Evolutionary conservation across 2,888 invertebrate genomes (phyloP), one percentile per base, ranked within the genome.

Genomic region (Linyphia triangularis): DNA sequence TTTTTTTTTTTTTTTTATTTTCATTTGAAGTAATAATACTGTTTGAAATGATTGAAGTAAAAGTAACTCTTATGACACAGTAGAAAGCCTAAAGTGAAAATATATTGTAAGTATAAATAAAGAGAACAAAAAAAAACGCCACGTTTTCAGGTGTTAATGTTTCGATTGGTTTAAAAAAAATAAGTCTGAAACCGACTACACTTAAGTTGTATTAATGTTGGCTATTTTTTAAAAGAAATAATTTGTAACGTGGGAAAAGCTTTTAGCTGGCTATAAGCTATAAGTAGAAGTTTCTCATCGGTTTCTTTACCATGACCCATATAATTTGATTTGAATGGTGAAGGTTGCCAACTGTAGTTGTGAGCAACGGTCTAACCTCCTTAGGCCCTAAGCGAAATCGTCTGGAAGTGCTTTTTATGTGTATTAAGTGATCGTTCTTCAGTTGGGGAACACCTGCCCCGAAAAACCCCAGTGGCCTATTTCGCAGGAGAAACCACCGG

Each of bases 401-500:
- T 61, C 40, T 77, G 63, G 61, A 63, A 63, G 51, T 33, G 67
- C 81, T 81, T 81, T 81, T 59, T 81, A 70, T 70, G 16, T 5
- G 51, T 51, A 51, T 51, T 51, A 69, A 77, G 84, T 30, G 67
- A 84, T 84, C 83, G 30, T 28, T 73, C 43, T 85, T 85, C 77
- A 67, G 61, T 65, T 70, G 43, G 67, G 73, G 24, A 85, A 85
- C 84, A 85, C 84, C 84, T 85, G 84, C 84, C 82, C 65, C 22
- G 37, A 69, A 77, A 59, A 70, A 82, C 82, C 77, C 73, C 67
- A 67, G 59, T 85, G 84, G 84, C 84, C 84, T 77, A 85, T 85
- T 77, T 85, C 69, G 75, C 84, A 59, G 59, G 69, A 67, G 84
- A 65, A 69, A 77, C 51, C 82, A 72, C 69, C 73, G 65, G 65